A percentile compares a stretch with the other conserved stretches of the same genome.
Conservation (phyloP, 2,113 vertebrate species). For the Pluvianellus socialis region DNA sequence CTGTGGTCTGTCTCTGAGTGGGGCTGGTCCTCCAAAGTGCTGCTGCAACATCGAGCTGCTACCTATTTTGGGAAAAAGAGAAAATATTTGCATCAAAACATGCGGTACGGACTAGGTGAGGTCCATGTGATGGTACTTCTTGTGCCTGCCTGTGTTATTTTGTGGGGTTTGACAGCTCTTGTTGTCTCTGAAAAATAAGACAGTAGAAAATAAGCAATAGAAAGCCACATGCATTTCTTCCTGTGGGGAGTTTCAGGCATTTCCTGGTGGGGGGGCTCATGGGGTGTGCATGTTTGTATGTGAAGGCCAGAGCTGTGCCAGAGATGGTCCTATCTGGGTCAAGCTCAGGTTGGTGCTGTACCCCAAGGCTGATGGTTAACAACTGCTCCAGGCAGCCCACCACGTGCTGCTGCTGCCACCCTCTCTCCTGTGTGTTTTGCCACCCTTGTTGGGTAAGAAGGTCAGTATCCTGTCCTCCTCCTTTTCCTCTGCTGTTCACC, state of each 20-base stretch:
- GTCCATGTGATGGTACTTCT: no score
- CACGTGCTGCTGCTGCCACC: neutral
- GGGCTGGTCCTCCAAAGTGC: neutral
- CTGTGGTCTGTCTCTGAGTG: neutral
- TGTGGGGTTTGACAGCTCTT: no score
- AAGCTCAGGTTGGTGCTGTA: neutral
- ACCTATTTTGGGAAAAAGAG: no score
- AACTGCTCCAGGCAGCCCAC: neutral
- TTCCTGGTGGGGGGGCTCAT: neutral
- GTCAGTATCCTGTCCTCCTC: neutral
- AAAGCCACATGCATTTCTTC: neutral
- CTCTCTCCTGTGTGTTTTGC: neutral
- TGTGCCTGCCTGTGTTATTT: no score
- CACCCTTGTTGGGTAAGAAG: neutral
- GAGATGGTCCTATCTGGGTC: neutral
- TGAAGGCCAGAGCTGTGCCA: neutral
- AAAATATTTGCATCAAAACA: no score
- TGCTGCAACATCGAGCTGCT: neutral
- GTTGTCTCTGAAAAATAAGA: no score
- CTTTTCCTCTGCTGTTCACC: neutral
- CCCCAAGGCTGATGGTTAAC: neutral
- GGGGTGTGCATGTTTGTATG: accelerated
- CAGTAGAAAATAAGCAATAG: neutral
- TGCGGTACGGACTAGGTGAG: no score
- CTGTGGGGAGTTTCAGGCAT: neutral